Base-by-base conservation (phyloP, 2,888 invertebrate genomes). In the Euproctis similis region DNA sequence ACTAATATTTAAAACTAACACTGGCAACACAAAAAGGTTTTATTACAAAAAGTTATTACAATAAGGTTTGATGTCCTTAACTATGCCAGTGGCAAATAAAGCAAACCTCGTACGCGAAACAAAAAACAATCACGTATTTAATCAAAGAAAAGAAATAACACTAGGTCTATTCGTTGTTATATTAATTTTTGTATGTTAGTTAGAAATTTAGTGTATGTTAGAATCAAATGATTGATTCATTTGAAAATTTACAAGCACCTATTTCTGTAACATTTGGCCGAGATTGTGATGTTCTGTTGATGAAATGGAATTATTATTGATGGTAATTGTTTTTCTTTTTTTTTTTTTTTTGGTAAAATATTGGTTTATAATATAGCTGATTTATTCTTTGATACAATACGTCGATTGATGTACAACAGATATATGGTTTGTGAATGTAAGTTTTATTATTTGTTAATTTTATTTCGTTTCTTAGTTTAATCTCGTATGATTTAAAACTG, bases 401-500 rank as follows among this genome's bases (percentile, higher is more conserved):
- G 49, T 24, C 40, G 50, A 55, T 25, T 54, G 59, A 58, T 46
- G 40, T 26, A 34, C 34, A 29, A 38, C 54, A 36, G 20, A 22
- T 34, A 49, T 40, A 41, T 48, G 42, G n/a, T n/a, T 44, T 44
- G 44, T 32, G 45, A 53, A 46, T 44, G 43, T 39, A 26, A 39
- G n/a, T 49, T 57, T 55, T 56, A 54, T 54, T 44, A 36, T 39
- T 41, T 49, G 55, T 47, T 49, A 53, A 52, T 57, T 55, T n/a
- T n/a, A n/a, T n/a, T 31, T 44, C 36, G 27, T 33, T 33, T 37
- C 35, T 41, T 36, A 32, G 31, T 35, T 24, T 42, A 30, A 30
- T 27, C 36, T 48, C 28, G 12, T 31, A 21, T 39, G 32, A 46
- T 49, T 37, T 38, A 39, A 30, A 17, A 22, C 10, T 46, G 39